Evolutionary conservation across 1,140 invertebrate species (phyloP).

Genomic region (Halictus rubicundus): DNA sequence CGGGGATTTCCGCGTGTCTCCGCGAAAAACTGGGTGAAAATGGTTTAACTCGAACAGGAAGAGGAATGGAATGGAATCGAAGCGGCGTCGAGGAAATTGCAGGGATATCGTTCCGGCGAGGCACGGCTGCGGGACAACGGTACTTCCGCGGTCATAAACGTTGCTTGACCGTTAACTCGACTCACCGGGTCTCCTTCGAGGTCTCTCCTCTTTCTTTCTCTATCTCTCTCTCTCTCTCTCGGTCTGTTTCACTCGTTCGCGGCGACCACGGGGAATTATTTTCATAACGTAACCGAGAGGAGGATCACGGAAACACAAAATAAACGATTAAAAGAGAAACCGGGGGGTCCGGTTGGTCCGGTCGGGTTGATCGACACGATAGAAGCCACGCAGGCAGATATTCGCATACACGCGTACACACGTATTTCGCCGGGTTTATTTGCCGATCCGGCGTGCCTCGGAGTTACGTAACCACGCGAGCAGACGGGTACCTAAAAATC

Average conservation of each 20-base stretch:
- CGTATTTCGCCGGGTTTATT: conserved; percentile 16
- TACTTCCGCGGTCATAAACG: conserved; percentile 58
- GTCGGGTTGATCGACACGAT: conserved; percentile 1
- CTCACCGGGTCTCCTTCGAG: conserved; percentile 35
- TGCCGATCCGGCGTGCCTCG: not conserved
- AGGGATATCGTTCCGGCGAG: conserved; percentile 35
- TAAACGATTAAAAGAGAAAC: not conserved
- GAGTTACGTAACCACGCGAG: conserved; percentile 23
- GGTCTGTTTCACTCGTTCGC: not conserved
- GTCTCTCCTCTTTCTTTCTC: not conserved
- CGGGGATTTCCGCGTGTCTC: not conserved
- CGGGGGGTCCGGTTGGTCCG: not conserved
- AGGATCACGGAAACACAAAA: not conserved
- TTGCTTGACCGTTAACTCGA: conserved; percentile 57
- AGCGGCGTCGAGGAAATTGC: not conserved
- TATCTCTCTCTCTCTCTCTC: not conserved
- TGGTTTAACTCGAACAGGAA: not conserved
- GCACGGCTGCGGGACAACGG: conserved; percentile 47
- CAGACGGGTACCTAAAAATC: conserved; percentile 6
- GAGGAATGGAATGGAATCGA: not conserved
- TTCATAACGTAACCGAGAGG: conserved; percentile 9
- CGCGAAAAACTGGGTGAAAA: not conserved
- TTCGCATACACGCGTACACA: not conserved
- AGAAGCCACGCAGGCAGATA: conserved; percentile 1
- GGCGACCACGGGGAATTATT: conserved; percentile 8